These are phyloP conservation scores for Brachyopa scutellaris DNA, from an alignment of 2,888 invertebrate species.

Conservation along the genomic window DNA sequence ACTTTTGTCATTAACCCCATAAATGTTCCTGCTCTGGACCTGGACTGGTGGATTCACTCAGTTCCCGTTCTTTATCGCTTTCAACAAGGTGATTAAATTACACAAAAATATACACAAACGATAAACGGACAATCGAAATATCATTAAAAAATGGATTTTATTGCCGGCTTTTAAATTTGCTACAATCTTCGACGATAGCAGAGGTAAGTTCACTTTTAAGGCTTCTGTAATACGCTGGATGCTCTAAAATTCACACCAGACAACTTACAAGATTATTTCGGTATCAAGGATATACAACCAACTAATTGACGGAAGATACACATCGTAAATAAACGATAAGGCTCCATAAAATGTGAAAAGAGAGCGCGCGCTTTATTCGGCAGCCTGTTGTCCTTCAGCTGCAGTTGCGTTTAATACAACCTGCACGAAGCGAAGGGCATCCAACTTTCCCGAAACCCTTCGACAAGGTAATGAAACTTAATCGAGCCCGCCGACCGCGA, in stretches of 20 bases:
- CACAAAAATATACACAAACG: background rate
- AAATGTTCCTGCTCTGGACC: too few species aligned
- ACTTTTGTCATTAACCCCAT: too few species aligned
- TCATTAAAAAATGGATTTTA: conserved; percentile 27
- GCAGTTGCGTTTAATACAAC: conserved; percentile 19
- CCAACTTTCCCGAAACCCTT: conserved; percentile 37
- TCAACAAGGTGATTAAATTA: background rate
- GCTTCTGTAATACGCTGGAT: conserved; percentile 31
- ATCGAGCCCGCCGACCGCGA: conserved; percentile 17
- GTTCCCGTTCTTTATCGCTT: too few species aligned
- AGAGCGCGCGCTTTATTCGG: conserved; percentile 25
- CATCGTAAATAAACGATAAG: conserved; percentile 53
- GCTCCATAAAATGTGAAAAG: conserved; percentile 11
- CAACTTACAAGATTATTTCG: conserved; percentile 21
- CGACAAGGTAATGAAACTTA: conserved; percentile 37
- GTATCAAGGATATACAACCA: conserved; percentile 57
- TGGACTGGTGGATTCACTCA: too few species aligned
- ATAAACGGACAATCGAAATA: conserved; percentile 30
- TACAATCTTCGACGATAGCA: background rate
- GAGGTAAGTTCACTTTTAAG: background rate
- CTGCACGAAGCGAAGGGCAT: conserved; percentile 51
- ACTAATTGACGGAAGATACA: conserved; percentile 64
- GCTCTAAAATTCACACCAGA: conserved; percentile 10
- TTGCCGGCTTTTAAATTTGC: conserved; percentile 17
- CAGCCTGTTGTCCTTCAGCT: conserved; percentile 50